Conservation (phyloP, 2,888 invertebrate species). For the Lasioglossum vierecki region DNA sequence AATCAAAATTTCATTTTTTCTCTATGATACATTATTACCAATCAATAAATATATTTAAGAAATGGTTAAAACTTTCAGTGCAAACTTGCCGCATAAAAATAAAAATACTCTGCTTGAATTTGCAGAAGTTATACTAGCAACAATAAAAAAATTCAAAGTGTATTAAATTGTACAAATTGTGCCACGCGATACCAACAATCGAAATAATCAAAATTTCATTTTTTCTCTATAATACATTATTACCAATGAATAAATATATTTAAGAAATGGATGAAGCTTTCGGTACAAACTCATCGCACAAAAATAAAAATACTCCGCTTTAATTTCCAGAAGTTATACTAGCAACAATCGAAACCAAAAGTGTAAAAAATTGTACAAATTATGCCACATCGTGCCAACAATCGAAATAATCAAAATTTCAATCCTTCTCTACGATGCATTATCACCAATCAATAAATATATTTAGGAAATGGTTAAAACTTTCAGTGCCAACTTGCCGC, state of each 20-base stretch:
- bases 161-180: not conserved
- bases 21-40: no score
- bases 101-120: not conserved
- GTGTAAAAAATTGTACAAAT: not conserved
- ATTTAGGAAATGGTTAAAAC: not conserved
- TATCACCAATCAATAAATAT: not conserved
- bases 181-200: not conserved
- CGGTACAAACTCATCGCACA: not conserved
- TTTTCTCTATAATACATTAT: not conserved
- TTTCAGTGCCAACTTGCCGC: not conserved
- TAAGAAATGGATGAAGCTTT: not conserved
- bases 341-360: no score
- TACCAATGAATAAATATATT: not conserved
- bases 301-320: no score
- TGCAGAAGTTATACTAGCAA: not conserved
- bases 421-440: not conserved
- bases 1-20: no score
- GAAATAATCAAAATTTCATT: no score
- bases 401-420: not conserved
- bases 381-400: not conserved
- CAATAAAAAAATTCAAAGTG: no score
- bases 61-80: not conserved
- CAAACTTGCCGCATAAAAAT: not conserved
- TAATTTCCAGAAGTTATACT: not conserved
- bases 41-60: no score